These are phyloP conservation scores for Mesochorus sp. DNA, from an alignment of 2,888 invertebrate species.

Conservation along the genomic window DNA sequence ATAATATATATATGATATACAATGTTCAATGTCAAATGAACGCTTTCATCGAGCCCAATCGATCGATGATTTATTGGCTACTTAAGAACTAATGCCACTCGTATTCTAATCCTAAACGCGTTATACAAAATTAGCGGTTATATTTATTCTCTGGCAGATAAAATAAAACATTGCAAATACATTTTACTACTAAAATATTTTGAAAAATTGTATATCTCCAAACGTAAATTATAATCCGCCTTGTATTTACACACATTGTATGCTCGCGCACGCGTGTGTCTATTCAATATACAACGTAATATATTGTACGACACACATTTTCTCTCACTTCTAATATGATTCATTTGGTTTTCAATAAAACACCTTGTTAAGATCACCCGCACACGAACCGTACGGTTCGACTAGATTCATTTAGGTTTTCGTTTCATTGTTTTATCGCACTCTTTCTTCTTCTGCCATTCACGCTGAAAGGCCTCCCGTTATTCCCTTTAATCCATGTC, in stretches of 20 bases:
- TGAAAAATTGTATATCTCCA: conserved; percentile 68
- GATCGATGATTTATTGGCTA: not conserved
- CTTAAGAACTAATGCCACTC: conserved; percentile 35
- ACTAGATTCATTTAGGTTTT: too few relatives aligned
- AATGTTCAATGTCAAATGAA: conserved; percentile 8
- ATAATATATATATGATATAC: not conserved
- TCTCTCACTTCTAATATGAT: too few relatives aligned
- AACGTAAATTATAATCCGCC: conserved; percentile 53
- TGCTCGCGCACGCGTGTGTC: not conserved
- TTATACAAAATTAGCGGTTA: conserved; percentile 72
- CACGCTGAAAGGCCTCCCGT: too few relatives aligned
- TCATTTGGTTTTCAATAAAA: too few relatives aligned
- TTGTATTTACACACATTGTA: conserved; percentile 29
- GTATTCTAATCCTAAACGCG: conserved; percentile 51
- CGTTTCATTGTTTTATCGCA: too few relatives aligned
- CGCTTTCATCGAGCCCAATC: not conserved
- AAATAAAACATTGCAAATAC: conserved; percentile 65
- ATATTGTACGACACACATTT: too few relatives aligned
- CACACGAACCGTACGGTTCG: too few relatives aligned
- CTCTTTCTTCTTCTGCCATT: too few relatives aligned
- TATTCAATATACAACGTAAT: too few relatives aligned
- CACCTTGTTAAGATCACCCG: too few relatives aligned
- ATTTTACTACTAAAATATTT: conserved; percentile 70
- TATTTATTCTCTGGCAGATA: conserved; percentile 65
- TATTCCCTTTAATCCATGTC: too few relatives aligned